Evolutionary conservation across 2,888 invertebrate genomes (phyloP), one percentile per base, ranked within the genome.

Genomic region (Nephrotoma guestfalica): DNA sequence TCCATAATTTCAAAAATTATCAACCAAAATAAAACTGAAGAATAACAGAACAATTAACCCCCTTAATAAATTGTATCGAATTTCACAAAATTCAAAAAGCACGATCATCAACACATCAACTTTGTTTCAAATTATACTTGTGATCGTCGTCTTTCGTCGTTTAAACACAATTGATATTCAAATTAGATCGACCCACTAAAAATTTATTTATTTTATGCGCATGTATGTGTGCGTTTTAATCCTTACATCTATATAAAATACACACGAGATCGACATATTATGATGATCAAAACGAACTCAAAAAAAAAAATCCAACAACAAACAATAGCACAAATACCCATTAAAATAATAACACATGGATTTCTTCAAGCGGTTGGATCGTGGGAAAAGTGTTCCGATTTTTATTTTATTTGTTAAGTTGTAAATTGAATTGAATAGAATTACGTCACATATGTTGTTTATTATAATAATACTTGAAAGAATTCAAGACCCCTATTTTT

Each of bases 381-480:
- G 84, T 84, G 84, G 84, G 84, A 84, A 84, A 84, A 84, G 84
- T 84, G 84, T 84, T 41, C 84, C 84, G 84, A 84, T 84, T 84
- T 84, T 84, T 41, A 15, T 84, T 41, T 84, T 83, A 40, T 84
- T 84, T 42, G 84, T 84, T 84, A 84, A 84, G 42, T 84, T 84
- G 71, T 71, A 84, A 84, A 84, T 42, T 84, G 84, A 84, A 42
- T 84, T 84, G 41, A 71, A 71, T 84, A 41, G 84, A 41, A 41
- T 84, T 84, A 84, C 84, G 84, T 84, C 84, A 84, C 84, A 84
- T 84, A 84, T 84, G 84, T 84, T 84, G 84, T 84, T 84, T 84
- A 15, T 42, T 84, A 71, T 71, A 71, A 30, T 71, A 18, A 30
- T 15, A 51, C 51, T 51, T 51, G 51, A 51, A 71, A 71, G 71